Conservation (phyloP, 2,797 vertebrate genomes). For the Arctocebus calabarensis region DNA sequence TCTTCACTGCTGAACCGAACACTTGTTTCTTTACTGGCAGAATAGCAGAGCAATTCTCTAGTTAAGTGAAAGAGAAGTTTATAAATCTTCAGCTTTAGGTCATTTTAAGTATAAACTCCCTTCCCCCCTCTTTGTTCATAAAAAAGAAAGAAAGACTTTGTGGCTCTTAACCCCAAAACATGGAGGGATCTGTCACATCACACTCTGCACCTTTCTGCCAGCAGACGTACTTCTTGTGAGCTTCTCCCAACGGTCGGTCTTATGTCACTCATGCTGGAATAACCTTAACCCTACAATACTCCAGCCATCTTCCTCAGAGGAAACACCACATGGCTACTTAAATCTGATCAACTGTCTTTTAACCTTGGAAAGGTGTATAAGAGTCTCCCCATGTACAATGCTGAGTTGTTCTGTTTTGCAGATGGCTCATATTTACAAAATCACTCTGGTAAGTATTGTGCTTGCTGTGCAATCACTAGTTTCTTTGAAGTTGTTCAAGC, state of each 20-base stretch:
- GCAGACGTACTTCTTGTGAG: not conserved
- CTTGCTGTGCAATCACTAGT: not conserved
- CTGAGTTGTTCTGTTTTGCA: not conserved
- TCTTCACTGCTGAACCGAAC: not conserved
- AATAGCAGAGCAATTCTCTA: not conserved
- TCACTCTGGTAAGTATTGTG: not conserved
- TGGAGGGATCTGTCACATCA: not conserved
- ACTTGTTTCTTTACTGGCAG: too few species aligned
- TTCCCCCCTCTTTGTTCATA: not conserved
- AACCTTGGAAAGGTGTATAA: not conserved
- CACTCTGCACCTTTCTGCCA: not conserved
- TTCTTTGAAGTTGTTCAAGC: not conserved
- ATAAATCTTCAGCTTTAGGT: not conserved
- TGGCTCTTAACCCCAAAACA: not conserved
- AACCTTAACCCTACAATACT: not conserved
- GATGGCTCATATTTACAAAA: not conserved
- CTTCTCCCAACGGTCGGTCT: not conserved
- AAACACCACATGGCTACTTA: not conserved
- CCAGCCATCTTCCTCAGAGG: not conserved
- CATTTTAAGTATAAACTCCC: not conserved
- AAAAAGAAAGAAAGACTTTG: not conserved
- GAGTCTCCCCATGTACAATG: not conserved
- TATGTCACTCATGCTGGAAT: not conserved
- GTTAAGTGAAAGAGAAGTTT: not conserved
- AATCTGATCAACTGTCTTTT: not conserved